phyloP scores from a whole-genome alignment of 2,888 invertebrate species.

The Xylota sylvarum region DNA sequence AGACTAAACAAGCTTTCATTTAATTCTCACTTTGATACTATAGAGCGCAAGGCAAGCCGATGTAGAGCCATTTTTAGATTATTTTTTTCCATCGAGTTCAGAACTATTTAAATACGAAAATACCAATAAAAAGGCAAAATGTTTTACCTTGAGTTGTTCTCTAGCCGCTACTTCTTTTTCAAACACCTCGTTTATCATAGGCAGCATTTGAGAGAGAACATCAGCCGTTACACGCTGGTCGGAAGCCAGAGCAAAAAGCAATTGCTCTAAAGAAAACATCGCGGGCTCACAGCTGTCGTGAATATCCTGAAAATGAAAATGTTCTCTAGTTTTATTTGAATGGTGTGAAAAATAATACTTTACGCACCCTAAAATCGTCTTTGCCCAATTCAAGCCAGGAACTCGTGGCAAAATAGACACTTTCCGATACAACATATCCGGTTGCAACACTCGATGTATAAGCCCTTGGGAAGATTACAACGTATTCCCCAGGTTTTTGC shows the following conservation, averaged over 20 bases:
- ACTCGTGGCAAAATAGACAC: slow-evolving; percentile 94
- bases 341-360: neutral
- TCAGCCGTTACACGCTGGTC: slow-evolving; percentile 88
- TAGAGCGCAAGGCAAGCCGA: too few species aligned
- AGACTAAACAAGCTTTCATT: too few species aligned
- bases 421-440: slow-evolving; percentile 95
- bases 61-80: too few species aligned
- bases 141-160: slow-evolving; percentile 86
- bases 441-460: slow-evolving; percentile 95
- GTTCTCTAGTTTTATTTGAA: neutral
- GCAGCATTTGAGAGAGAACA: slow-evolving; percentile 88
- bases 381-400: slow-evolving; percentile 91
- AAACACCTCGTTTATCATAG: slow-evolving; percentile 85
- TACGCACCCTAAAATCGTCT: slow-evolving; percentile 89
- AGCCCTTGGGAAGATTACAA: slow-evolving; percentile 95
- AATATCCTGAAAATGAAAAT: slow-evolving; percentile 87
- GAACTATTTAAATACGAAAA: too few species aligned
- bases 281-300: slow-evolving; percentile 94
- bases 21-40: too few species aligned
- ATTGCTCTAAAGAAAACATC: slow-evolving; percentile 94
- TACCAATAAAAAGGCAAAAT: neutral
- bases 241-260: slow-evolving; percentile 90
- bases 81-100: too few species aligned
- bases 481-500: slow-evolving; percentile 94
- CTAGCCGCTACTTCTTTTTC: slow-evolving; percentile 89